Conservation (phyloP, 1,140 invertebrate genomes). For the Acromyrmex heyeri region DNA sequence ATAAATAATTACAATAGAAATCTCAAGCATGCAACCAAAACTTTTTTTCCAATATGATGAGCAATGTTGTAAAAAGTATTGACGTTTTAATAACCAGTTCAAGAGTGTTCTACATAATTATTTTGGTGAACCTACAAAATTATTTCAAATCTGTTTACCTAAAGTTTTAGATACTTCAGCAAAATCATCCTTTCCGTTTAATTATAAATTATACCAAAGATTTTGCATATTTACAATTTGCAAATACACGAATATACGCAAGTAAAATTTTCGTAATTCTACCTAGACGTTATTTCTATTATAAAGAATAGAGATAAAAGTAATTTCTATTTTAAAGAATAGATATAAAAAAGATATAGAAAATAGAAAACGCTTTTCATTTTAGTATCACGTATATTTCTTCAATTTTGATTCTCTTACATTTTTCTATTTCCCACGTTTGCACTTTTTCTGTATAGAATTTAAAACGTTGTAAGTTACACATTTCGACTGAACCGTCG, state of each 20-base stretch:
- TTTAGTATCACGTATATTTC: background rate
- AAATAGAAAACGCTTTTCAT: background rate
- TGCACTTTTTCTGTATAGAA: background rate
- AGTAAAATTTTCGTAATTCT: background rate
- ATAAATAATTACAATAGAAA: no score
- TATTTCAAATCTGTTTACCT: no score
- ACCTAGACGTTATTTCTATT: background rate
- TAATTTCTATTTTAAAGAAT: background rate
- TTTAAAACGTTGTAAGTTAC: background rate
- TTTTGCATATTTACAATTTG: constrained; percentile 11
- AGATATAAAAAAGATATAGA: background rate
- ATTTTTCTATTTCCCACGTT: constrained; percentile 9
- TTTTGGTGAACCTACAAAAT: no score
- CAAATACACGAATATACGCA: background rate
- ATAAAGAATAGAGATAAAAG: background rate
- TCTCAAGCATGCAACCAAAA: no score
- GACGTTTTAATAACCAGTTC: no score
- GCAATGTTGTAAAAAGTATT: no score
- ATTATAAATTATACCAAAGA: no score
- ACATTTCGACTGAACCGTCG: no score
- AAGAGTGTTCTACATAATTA: no score
- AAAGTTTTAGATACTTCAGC: no score
- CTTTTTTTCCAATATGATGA: no score
- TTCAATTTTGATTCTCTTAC: background rate
- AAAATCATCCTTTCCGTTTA: no score